A percentile compares a stretch with the other conserved stretches of the same genome.
These are phyloP conservation scores for Periphyllus acericola DNA, from an alignment of 2,888 invertebrate species.

Conservation along the genomic window DNA sequence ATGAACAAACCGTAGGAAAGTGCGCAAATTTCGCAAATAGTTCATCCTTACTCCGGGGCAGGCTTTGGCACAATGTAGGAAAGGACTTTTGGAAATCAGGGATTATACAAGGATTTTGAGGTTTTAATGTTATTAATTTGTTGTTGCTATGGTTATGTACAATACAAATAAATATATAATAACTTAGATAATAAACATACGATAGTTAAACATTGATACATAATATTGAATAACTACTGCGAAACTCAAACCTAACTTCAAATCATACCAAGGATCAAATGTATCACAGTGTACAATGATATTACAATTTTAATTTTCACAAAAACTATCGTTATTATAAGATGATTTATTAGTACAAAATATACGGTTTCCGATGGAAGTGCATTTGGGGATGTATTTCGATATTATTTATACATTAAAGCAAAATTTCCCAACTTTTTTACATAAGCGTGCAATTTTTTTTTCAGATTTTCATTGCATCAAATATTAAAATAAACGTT, in stretches of 20 bases:
- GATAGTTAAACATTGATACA: background rate
- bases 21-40: no score
- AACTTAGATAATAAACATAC: background rate
- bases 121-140: background rate
- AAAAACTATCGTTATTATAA: background rate
- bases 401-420: no score
- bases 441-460: no score
- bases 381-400: no score
- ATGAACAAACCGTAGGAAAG: no score
- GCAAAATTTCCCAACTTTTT: no score
- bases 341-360: no score
- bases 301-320: background rate
- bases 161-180: background rate
- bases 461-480: no score
- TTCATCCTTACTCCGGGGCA: background rate
- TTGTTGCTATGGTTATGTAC: background rate
- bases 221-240: background rate
- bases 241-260: background rate
- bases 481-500: no score
- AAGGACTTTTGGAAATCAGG: background rate
- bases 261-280: background rate
- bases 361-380: no score
- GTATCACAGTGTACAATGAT: background rate
- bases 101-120: background rate
- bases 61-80: background rate